Base-by-base conservation (phyloP, 2,888 invertebrate genomes). In the Cerastis leucographa region DNA sequence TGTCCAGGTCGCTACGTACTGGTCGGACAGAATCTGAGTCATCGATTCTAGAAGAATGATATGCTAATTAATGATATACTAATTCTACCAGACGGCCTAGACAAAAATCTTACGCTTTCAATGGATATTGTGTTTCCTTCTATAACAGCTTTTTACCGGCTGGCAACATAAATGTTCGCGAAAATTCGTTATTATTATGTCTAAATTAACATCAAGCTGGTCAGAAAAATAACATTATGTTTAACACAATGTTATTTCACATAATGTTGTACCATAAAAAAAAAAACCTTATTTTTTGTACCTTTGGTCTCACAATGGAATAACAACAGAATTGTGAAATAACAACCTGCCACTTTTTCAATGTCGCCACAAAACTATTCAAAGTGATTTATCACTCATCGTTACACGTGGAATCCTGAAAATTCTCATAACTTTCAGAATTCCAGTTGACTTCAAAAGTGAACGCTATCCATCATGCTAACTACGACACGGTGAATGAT, bases 401-500 rank as follows among this genome's bases (percentile, higher is more conserved):
- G 22, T 75, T 82, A 74, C 49, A n/a, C 25, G 29, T 35, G 9
- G 19, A 83, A 69, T 83, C 9, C 44, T 40, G 17, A 59, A 67
- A 49, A 70, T 67, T 71, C 40, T 51, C 35, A 49, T 62, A 56
- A 22, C 35, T 70, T 73, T 84, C 29, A 54, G 66, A 67, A 81
- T 64, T 72, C 72, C 46, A 49, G 35, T 69, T 78, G 35, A 67
- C 62, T 68, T 44, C n/a, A 2, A 67, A 64, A 76, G 56, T 77
- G 56, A 65, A 56, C 44, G 49, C 56, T 71, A 81, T 81, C 79
- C 44, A 71, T 84, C 80, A 78, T 54, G 11, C 42, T 71, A 81
- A 79, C 62, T 68, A 67, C 9, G 69, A 65, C 12, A 54, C 14
- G 14, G 11, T 64, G 70, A 84, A 84, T 81, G 71, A 78, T 64